These are phyloP conservation scores for Drosophila bifasciata DNA, from an alignment of 1,140 invertebrate species.

Conservation along the genomic window DNA sequence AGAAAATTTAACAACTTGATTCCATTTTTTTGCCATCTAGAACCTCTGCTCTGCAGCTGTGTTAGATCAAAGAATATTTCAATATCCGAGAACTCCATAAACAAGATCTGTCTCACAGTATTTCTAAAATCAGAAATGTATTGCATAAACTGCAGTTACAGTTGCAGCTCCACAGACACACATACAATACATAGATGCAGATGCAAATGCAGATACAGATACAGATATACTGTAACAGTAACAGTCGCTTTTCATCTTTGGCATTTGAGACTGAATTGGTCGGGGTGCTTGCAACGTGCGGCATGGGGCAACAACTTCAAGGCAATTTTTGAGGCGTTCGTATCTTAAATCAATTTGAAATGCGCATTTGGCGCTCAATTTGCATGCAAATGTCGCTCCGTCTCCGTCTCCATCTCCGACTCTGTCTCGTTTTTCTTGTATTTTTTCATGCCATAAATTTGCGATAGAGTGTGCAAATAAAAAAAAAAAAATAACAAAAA, in stretches of 20 bases:
- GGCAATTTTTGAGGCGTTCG: slow-evolving; percentile 65
- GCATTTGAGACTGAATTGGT: slow-evolving; percentile 74
- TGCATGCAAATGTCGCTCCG: slow-evolving; percentile 70
- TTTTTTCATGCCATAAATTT: slow-evolving; percentile 83
- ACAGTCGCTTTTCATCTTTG: slow-evolving; percentile 59
- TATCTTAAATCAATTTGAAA: slow-evolving; percentile 81
- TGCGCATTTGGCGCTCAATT: slow-evolving; percentile 81
- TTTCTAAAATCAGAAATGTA: slow-evolving; percentile 34
- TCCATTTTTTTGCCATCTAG: slow-evolving; percentile 55
- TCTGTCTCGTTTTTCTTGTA: slow-evolving; percentile 63
- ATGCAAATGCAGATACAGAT: slow-evolving; percentile 37
- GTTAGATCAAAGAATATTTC: slow-evolving; percentile 55
- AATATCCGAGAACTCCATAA: slow-evolving; percentile 34
- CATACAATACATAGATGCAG: slow-evolving; percentile 25
- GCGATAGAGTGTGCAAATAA: slow-evolving; percentile 61
- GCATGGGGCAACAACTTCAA: slow-evolving; percentile 56
- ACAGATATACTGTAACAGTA: slow-evolving; percentile 16
- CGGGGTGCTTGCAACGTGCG: slow-evolving; percentile 34
- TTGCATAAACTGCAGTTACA: slow-evolving; percentile 26
- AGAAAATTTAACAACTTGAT: too few species aligned
- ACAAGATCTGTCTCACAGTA: slow-evolving; percentile 14
- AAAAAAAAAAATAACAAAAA: slow-evolving; percentile 27
- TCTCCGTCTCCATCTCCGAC: slow-evolving; percentile 35
- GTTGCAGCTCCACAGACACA: slow-evolving; percentile 34
- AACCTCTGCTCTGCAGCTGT: slow-evolving; percentile 52